Conservation (phyloP, 30 jellyfish, hydroid and myxozoan genomes). For the Calvadosia cruxmelitensis region DNA sequence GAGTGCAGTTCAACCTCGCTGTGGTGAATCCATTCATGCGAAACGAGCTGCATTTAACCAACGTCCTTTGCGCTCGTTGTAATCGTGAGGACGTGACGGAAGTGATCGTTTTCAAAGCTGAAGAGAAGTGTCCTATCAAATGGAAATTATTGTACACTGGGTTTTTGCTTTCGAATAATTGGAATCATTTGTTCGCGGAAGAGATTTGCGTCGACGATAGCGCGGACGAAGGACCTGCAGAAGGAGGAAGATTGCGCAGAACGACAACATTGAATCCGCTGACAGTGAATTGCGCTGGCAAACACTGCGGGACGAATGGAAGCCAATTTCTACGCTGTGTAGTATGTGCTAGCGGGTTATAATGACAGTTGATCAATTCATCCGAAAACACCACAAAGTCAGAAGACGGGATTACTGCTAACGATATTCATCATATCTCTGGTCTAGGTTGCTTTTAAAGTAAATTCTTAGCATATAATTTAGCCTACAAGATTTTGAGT, state of each 20-base stretch:
- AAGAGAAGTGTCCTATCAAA: conserved; percentile 31
- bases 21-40: conserved; percentile 19
- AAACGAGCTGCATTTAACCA: conserved; percentile 31
- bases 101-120: conserved; percentile 28
- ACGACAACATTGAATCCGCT: conserved; percentile 38
- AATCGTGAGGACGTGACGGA: conserved; percentile 25
- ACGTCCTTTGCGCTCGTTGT: conserved; percentile 49
- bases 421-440: no score
- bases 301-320: conserved; percentile 47
- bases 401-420: no score
- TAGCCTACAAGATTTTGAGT: no score
- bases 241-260: conserved; percentile 21
- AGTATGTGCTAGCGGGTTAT: background rate
- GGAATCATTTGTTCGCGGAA: conserved; percentile 62
- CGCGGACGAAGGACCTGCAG: conserved; percentile 42
- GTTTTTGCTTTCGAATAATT: conserved; percentile 54
- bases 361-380: no score
- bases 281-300: conserved; percentile 51
- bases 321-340: background rate
- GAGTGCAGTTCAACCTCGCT: conserved; percentile 30
- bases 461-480: no score
- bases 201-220: conserved; percentile 51
- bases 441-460: no score
- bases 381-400: no score
- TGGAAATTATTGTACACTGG: conserved; percentile 54